Evolutionary conservation across 2,888 invertebrate genomes (phyloP), one percentile per base, ranked within the genome.

Genomic region (Acheta domesticus): DNA sequence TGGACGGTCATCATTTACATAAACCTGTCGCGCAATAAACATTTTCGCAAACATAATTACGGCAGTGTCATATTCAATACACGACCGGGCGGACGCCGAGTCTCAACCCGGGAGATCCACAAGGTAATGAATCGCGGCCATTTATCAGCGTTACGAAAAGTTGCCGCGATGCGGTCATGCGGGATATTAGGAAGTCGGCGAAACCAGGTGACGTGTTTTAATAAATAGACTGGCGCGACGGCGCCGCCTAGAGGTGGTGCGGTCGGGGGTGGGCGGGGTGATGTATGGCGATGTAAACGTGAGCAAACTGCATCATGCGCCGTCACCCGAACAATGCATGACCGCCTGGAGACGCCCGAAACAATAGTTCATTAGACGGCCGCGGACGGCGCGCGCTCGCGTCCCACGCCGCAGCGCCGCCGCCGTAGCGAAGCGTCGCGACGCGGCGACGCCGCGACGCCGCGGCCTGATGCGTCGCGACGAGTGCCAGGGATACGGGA

Each of bases 1-100:
- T 8, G 14, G 62, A n/a, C 62, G n/a, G 16, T 62, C 62, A 62
- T 62, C 62, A 62, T 62, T 62, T 62, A 62, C 62, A 62, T 62
- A 16, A 62, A 62, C 12, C 62, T 62, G 62, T 62, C 62, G 62
- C 62, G 16, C 62, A 62, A 62, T 14, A 62, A n/a, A 62, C 62
- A 62, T 62, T 62, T 62, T 62, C 62, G n/a, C 62, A 62, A 62
- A 62, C 62, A 62, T n/a, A 62, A 62, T 62, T 62, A 62, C 62
- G 62, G 16, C 8, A 62, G n/a, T 62, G 62, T 62, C 62, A n/a
- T 62, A 19, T 62, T 62, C 62, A 62, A 62, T 62, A 62, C n/a
- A 5, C 3, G 14, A 4, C n/a, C 62, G 62, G 62, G n/a, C n/a
- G 62, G 62, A 62, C 62, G 62, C 62, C 62, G 62, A 5, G 36